These are phyloP conservation scores for Pterophyllum scalare DNA, from an alignment of 2,113 vertebrate species.

Conservation along the genomic window DNA sequence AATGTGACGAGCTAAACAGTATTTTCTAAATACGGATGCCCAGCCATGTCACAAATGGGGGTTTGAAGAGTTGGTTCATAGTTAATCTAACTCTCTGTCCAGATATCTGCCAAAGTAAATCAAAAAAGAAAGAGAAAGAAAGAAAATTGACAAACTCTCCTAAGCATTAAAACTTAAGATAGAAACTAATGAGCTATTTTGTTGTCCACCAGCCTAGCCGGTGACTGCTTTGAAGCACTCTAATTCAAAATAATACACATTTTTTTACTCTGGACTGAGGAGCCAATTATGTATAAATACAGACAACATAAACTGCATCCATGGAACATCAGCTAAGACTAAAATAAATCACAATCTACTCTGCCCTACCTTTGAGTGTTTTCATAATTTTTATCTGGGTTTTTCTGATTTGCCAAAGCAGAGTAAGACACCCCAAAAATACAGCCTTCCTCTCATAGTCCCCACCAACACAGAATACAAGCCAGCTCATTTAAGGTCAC, in stretches of 20 bases:
- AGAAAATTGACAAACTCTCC: not conserved
- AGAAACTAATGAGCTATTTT: slow-evolving; percentile 37
- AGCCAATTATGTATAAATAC: slow-evolving; percentile 32
- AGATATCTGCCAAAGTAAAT: slow-evolving; percentile 17
- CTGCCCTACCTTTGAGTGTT: not conserved
- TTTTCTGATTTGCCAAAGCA: slow-evolving; percentile 15
- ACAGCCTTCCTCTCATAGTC: not conserved
- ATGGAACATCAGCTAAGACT: not conserved
- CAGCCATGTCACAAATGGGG: slow-evolving; percentile 30
- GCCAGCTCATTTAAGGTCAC: not conserved
- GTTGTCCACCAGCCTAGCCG: not conserved
- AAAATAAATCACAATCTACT: slow-evolving; percentile 18
- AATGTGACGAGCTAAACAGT: slow-evolving; percentile 35
- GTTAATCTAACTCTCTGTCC: slow-evolving; percentile 8
- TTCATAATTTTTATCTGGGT: not conserved
- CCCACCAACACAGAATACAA: slow-evolving; percentile 12
- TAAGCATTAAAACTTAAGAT: slow-evolving; percentile 10
- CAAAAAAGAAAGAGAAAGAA: not conserved
- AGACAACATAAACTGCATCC: slow-evolving; percentile 17
- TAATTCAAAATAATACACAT: slow-evolving; percentile 36
- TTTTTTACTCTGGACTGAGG: slow-evolving; percentile 24
- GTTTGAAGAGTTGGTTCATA: slow-evolving; percentile 45
- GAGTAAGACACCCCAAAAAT: not conserved
- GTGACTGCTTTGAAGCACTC: slow-evolving; percentile 33
- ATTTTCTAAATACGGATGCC: slow-evolving; percentile 35